Percentiles rank a stretch among this genome's conserved stretches.
Evolutionary conservation across 2,113 vertebrate species (phyloP).

Genomic region (Bolborhynchus lineola): DNA sequence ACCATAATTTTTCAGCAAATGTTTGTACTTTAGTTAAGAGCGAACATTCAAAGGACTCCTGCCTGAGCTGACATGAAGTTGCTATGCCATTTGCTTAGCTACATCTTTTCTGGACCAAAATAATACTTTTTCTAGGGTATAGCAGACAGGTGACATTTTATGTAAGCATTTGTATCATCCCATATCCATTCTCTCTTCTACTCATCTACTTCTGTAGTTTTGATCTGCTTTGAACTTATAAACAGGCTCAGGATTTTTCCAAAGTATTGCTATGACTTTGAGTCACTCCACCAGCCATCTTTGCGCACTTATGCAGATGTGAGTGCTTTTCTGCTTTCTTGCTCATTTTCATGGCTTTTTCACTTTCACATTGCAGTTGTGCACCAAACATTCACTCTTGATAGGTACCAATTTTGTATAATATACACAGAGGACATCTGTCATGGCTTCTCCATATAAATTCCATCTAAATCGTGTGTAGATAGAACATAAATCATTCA

Average conservation of each 20-base stretch:
- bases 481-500: constrained; percentile 4
- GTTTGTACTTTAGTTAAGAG: not conserved
- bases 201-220: not conserved
- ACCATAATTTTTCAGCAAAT: not conserved
- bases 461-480: not conserved
- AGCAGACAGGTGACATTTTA: not conserved
- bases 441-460: constrained; percentile 9
- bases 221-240: not conserved
- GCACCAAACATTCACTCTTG: not conserved
- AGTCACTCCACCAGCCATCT: not conserved
- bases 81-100: not conserved
- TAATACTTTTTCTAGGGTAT: not conserved
- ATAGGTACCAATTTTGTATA: constrained; percentile 10
- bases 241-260: not conserved
- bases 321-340: not conserved
- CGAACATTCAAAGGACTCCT: not conserved
- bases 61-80: not conserved
- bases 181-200: not conserved
- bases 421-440: not conserved
- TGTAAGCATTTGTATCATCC: not conserved
- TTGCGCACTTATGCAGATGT: not conserved
- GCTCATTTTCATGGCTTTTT: not conserved
- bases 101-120: not conserved
- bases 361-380: not conserved
- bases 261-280: not conserved